Conservation (phyloP, 2,888 invertebrate species). For the Phania funesta region DNA sequence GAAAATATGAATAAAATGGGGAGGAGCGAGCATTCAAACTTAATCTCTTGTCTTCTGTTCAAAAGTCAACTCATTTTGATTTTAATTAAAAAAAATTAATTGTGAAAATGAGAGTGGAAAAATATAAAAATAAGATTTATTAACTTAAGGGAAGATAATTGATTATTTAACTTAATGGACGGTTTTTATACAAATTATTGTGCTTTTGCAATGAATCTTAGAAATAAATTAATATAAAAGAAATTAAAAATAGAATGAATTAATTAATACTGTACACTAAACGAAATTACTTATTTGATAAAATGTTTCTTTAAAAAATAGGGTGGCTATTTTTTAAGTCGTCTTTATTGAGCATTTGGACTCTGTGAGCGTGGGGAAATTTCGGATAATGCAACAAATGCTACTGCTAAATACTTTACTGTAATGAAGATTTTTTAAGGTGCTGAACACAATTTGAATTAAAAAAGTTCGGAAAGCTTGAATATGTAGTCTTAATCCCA, state of each 20-base stretch:
- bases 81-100: no score
- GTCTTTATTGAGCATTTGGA: neutral
- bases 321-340: neutral
- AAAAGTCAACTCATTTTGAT: no score
- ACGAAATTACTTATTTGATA: neutral
- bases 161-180: slow-evolving; percentile 60
- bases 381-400: neutral
- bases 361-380: neutral
- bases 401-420: no score
- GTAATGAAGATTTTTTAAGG: no score
- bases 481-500: no score
- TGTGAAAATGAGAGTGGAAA: no score
- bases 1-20: neutral
- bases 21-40: neutral
- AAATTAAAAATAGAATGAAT: no score
- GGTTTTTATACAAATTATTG: slow-evolving; percentile 62
- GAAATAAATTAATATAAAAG: neutral
- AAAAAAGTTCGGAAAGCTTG: no score
- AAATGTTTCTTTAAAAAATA: neutral
- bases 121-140: neutral
- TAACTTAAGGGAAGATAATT: slow-evolving; percentile 6
- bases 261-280: slow-evolving; percentile 45
- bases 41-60: neutral
- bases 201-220: slow-evolving; percentile 13
- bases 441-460: no score